These are phyloP conservation scores for Dicranocentrus wangi DNA, from an alignment of 2,888 invertebrate genomes.

Conservation along the genomic window DNA sequence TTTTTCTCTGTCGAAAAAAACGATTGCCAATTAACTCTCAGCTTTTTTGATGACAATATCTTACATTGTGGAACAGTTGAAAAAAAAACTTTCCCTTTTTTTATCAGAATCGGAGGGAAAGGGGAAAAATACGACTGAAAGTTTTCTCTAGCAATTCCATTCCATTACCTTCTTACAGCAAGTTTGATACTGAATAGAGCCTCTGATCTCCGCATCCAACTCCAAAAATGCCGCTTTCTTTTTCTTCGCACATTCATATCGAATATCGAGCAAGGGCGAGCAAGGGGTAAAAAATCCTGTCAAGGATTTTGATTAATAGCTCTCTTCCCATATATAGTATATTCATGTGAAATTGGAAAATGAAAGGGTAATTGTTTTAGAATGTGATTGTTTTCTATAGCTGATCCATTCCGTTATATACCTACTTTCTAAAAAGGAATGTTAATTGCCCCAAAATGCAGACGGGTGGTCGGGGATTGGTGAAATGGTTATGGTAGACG, in stretches of 20 bases:
- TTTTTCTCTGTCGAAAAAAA: conserved; percentile 50
- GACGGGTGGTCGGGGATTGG: neutral
- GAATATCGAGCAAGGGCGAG: no score
- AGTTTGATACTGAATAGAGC: neutral
- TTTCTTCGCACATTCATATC: no score
- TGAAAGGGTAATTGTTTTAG: conserved; percentile 57
- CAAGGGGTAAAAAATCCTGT: conserved; percentile 41
- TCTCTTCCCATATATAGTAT: conserved; percentile 12
- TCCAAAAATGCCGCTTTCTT: no score
- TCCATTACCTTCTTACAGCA: conserved; percentile 24
- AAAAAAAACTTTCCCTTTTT: conserved; percentile 36
- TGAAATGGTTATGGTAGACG: neutral
- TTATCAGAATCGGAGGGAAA: neutral
- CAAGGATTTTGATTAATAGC: conserved; percentile 63
- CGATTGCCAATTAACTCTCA: conserved; percentile 63
- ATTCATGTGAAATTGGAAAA: conserved; percentile 1
- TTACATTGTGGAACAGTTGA: conserved; percentile 24
- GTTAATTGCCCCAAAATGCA: conserved; percentile 30
- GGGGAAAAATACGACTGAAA: conserved; percentile 24
- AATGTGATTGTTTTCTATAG: conserved; percentile 4
- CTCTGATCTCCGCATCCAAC: neutral
- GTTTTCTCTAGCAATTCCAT: conserved; percentile 24
- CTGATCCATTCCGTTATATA: no score
- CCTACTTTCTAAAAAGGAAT: conserved; percentile 37
- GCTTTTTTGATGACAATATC: conserved; percentile 45